Conservation (phyloP, 2,797 vertebrate genomes). For the Allochrocebus solatus region DNA sequence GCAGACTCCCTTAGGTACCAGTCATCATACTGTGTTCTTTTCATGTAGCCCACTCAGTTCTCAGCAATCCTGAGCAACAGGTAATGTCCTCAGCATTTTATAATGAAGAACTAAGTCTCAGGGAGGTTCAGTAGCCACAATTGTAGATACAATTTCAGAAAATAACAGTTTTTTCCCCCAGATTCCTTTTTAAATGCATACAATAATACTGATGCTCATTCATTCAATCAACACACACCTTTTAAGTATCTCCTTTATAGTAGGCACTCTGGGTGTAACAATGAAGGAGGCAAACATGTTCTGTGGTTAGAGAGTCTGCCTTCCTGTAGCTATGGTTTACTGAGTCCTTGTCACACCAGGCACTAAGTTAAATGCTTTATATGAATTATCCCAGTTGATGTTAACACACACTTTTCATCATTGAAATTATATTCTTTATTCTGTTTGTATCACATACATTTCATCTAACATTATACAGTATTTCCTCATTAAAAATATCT, state of each 20-base stretch:
- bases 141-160: background rate
- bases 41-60: background rate
- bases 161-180: background rate
- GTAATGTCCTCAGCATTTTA: background rate
- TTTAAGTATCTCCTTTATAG: conserved; percentile 5
- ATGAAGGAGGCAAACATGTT: background rate
- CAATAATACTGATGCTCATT: background rate
- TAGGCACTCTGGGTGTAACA: background rate
- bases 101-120: background rate
- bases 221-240: background rate
- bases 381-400: background rate
- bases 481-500: background rate
- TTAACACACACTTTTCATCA: conserved; percentile 5
- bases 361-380: background rate
- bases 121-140: background rate
- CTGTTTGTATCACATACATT: background rate
- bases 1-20: background rate
- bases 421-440: conserved; percentile 3
- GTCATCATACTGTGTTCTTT: background rate
- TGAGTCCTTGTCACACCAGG: background rate
- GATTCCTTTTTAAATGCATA: conserved; percentile 34
- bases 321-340: background rate
- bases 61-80: background rate
- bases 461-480: background rate
- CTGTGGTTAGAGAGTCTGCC: background rate